Evolutionary conservation across 2,113 vertebrate genomes (phyloP), one percentile per base, ranked within the genome.

Genomic region (Uria aalge): DNA sequence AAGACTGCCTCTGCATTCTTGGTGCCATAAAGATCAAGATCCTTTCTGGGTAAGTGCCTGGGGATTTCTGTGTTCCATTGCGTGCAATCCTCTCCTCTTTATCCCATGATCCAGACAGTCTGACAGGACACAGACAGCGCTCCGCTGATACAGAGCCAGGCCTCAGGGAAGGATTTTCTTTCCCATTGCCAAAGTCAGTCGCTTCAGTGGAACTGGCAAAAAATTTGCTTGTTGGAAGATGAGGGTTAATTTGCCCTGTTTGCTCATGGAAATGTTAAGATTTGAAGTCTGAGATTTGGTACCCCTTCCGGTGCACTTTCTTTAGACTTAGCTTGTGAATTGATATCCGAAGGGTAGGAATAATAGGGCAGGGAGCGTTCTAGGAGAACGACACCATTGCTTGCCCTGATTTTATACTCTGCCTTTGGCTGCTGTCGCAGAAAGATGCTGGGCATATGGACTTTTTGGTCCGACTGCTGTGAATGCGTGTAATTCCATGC

Each of bases 1-100:
- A 95, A 71, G 97, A 96, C 53, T 97, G 97, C 36, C 89, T 94
- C 78, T 95, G 90, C 81, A 5, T 95, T 21, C 50, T 96, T 5
- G 95, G 91, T 26, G 48, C 67, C 32, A 2, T 95, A 59, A 94
- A 88, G 67, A 34, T 96, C 81, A 50, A 85, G 16, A 36, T 97
- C 27, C 93, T 95, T 9, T 89, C 92, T 60, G 87, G 94, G 96
- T 97, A 64, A 86, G 95, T 52, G 72, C 71, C 83, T 21, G 14
- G 24, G 71, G 67, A 6, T 94, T 71, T 43, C 4, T 52, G 16
- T 45, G 76, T 93, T 55, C 56, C 4, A 0, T 20, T 21, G 11
- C 18, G 2, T 57, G 60, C 36, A 17, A 15, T 32, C 15, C 84
- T 34, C 38, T 10, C 10, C 19, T 21, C 78, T 45, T 79, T 63